A percentile compares a stretch with the other conserved stretches of the same genome.
phyloP scores from a whole-genome alignment of 30 jellyfish, hydroid and myxozoan species.

The Hydra vulgaris region DNA sequence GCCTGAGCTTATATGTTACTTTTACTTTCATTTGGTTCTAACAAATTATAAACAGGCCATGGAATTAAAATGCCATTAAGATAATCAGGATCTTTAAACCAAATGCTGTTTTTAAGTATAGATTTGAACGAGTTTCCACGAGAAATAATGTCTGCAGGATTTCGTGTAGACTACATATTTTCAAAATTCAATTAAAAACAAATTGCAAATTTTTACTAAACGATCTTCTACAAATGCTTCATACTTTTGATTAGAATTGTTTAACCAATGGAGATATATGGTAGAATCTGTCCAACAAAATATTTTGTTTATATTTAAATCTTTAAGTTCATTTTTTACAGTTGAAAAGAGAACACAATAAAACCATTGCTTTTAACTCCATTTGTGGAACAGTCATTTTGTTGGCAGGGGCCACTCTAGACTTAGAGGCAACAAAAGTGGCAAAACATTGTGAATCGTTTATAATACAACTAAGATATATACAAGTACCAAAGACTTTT shows the following conservation, averaged over 20 bases:
- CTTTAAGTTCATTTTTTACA: too few species aligned
- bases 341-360: neutral
- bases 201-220: neutral
- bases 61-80: neutral
- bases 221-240: neutral
- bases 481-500: neutral
- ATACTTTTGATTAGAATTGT: neutral
- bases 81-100: slow-evolving; percentile 3
- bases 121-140: slow-evolving; percentile 1
- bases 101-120: neutral
- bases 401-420: slow-evolving; percentile 6
- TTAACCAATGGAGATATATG: slow-evolving; percentile 2
- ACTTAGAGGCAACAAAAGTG: slow-evolving; percentile 2
- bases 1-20: too few species aligned
- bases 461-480: neutral
- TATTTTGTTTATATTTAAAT: too few species aligned
- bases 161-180: neutral
- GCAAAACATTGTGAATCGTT: neutral
- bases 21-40: too few species aligned
- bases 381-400: neutral
- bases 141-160: neutral
- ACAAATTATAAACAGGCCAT: neutral
- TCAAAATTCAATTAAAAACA: neutral
- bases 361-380: neutral
- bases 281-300: neutral